Base-by-base conservation (phyloP, 2,797 vertebrate genomes). In the Crocodylus rhombifer region DNA sequence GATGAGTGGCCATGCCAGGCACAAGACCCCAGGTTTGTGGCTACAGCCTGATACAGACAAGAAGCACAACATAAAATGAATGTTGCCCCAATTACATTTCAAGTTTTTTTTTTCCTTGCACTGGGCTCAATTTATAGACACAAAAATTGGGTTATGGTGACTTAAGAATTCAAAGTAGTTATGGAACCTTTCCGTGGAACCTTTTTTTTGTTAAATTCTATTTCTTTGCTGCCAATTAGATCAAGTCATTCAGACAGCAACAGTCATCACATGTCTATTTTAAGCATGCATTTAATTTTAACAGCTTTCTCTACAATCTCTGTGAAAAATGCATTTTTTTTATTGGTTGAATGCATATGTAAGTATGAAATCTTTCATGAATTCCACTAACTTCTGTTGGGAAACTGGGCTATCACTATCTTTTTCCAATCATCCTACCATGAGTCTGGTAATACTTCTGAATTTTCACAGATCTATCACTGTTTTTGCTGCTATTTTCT, bases 321-420 rank as follows among this genome's bases (percentile, higher is more conserved):
- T 21, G 8, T 28, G 71, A 60, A 83, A 86, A 91, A 60, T 42
- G 82, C 1, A 55, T 18, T 0, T 63, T 94, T 88, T 89, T 83
- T 86, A 93, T 84, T 55, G 71, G 74, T 60, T 95, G 91, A 57
- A 89, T 89, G 84, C 85, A 89, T 67, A 79, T 5, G 92, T 11
- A 91, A 91, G 82, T 51, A 80, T 1, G 74, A 83, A 69, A 91
- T 36, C 57, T 89, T 81, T 42, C 73, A 91, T 86, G 87, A 93
- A 88, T 91, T 95, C 82, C 58, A 90, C 21, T 56, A 62, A 91
- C 89, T 64, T 30, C 20, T 88, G 55, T 62, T 74, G 23, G 69
- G 14, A 73, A 73, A 42, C 36, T 21, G 36, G 42, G 69, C 21
- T 42, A 51, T 51, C 69, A 73, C 42, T 13, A 51, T 14, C 8